These are phyloP conservation scores for Cyprinodon brontotheroides DNA, from an alignment of 2,113 vertebrate genomes.

Conservation along the genomic window DNA sequence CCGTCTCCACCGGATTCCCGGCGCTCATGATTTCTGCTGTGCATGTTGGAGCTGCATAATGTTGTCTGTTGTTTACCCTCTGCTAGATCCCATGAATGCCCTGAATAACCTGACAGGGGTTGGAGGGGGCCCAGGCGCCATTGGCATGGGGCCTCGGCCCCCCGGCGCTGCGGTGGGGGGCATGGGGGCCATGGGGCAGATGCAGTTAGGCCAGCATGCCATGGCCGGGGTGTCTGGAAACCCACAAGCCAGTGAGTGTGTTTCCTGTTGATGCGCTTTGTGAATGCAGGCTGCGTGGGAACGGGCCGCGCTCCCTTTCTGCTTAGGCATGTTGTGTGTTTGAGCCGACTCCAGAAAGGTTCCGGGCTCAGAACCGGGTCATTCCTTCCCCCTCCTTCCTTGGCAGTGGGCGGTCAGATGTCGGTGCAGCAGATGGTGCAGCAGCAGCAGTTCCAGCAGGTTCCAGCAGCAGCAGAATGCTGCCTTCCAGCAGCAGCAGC, in stretches of 20 bases:
- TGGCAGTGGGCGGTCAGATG: constrained; percentile 79
- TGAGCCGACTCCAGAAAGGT: constrained; percentile 3
- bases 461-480: constrained; percentile 68
- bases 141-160: constrained; percentile 88
- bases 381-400: constrained; percentile 6
- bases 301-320: constrained; percentile 14
- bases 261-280: constrained; percentile 45
- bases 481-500: constrained; percentile 44
- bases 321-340: constrained; percentile 30
- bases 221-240: constrained; percentile 89
- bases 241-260: constrained; percentile 89
- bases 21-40: constrained; percentile 29
- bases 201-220: constrained; percentile 90
- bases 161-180: constrained; percentile 84
- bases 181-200: constrained; percentile 87
- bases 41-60: constrained; percentile 52
- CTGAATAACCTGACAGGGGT: constrained; percentile 93
- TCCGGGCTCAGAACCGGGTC: background rate
- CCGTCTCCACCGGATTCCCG: constrained; percentile 19
- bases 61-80: constrained; percentile 56
- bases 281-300: constrained; percentile 32
- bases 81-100: constrained; percentile 94
- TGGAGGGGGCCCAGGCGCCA: constrained; percentile 81
- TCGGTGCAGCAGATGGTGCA: constrained; percentile 85
- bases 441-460: constrained; percentile 72